Percentiles rank a stretch among this genome's conserved stretches.
These are phyloP conservation scores for Scomberomorus guttatus DNA, from an alignment of 2,797 vertebrate genomes.

Conservation along the genomic window DNA sequence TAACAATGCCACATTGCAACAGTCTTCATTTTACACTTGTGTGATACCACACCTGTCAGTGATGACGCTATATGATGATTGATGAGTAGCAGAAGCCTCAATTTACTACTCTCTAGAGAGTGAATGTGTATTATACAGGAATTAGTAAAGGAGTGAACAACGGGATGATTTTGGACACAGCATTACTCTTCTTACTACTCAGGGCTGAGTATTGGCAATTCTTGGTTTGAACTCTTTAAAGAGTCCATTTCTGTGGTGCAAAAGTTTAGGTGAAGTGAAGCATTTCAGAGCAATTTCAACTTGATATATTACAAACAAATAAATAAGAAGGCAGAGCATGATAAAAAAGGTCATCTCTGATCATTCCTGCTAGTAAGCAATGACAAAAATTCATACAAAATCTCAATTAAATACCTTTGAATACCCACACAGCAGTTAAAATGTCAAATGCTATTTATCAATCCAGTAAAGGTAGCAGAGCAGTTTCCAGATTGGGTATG, in stretches of 20 bases:
- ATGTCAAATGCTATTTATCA: constrained; percentile 80
- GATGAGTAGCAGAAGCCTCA: too few relatives aligned
- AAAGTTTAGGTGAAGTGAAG: not conserved
- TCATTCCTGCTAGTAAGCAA: constrained; percentile 12
- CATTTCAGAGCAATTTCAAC: constrained; percentile 7
- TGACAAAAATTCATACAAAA: constrained; percentile 35
- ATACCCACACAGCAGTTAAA: constrained; percentile 76
- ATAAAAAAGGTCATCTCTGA: constrained; percentile 15
- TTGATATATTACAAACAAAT: constrained; percentile 4
- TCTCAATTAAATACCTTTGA: constrained; percentile 67
- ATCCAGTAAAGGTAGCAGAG: constrained; percentile 67
- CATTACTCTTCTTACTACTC: not conserved
- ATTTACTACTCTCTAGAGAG: too few relatives aligned
- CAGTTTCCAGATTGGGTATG: constrained; percentile 77
- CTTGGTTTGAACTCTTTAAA: not conserved
- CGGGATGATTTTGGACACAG: too few relatives aligned
- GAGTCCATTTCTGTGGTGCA: not conserved
- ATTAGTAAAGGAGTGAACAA: not conserved
- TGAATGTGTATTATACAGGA: not conserved
- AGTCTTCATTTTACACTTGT: not conserved
- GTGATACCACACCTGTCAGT: not conserved
- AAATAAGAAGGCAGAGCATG: not conserved
- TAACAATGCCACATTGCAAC: not conserved
- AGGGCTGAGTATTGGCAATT: not conserved
- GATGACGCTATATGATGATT: not conserved